Conservation (phyloP, 2,888 invertebrate species). For the Archips crataeganus region DNA sequence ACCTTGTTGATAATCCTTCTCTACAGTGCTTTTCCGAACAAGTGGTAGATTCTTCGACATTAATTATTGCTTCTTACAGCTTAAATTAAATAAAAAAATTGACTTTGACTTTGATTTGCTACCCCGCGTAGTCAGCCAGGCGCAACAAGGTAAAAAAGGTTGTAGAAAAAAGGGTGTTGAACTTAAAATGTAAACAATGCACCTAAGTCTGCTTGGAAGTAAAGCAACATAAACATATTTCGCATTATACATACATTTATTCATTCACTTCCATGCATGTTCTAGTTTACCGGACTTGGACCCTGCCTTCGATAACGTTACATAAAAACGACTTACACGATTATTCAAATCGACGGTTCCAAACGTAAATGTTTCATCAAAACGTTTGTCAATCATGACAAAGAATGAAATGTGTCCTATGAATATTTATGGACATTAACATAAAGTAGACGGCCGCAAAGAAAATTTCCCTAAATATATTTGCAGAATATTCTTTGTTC, state of each 20-base stretch:
- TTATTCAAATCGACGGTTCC: conserved; percentile 6
- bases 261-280: neutral
- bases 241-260: neutral
- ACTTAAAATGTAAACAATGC: too few species aligned
- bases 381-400: conserved; percentile 42
- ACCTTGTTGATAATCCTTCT: too few species aligned
- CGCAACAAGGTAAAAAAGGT: too few species aligned
- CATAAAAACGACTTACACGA: conserved; percentile 2
- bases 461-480: conserved; percentile 47
- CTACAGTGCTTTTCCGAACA: too few species aligned
- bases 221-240: neutral
- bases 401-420: conserved; percentile 37
- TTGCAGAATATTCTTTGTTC: conserved; percentile 40
- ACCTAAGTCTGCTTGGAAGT: too few species aligned
- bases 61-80: too few species aligned
- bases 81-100: too few species aligned
- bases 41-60: too few species aligned
- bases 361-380: conserved; percentile 33
- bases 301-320: neutral
- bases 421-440: conserved; percentile 47
- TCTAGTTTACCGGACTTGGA: neutral
- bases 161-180: too few species aligned
- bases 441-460: conserved; percentile 43
- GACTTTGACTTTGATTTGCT: too few species aligned
- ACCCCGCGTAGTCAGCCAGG: too few species aligned